Percentiles rank a stretch among this genome's conserved stretches.
These are phyloP conservation scores for Anagrus nilaparvatae DNA, from an alignment of 1,140 invertebrate genomes.

Conservation along the genomic window DNA sequence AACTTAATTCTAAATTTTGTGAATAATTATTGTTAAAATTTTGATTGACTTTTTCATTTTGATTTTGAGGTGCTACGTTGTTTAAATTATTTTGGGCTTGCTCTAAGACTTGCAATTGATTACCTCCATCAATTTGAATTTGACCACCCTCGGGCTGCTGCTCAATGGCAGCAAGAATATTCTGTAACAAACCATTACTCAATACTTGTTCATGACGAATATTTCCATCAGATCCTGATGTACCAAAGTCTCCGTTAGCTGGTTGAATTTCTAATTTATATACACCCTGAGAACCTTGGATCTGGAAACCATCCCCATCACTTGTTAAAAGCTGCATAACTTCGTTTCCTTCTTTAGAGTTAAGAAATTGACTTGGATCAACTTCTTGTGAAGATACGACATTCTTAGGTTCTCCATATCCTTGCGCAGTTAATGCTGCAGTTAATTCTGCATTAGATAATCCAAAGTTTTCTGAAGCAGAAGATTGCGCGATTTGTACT, in stretches of 20 bases:
- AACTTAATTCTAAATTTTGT: too few species aligned
- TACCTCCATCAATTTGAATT: slow-evolving; percentile 26
- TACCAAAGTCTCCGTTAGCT: slow-evolving; percentile 37
- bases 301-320: slow-evolving; percentile 45
- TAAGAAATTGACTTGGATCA: slow-evolving; percentile 30
- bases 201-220: slow-evolving; percentile 60
- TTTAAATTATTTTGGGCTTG: too few species aligned
- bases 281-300: slow-evolving; percentile 50
- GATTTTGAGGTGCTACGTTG: slow-evolving; percentile 11
- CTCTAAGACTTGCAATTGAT: slow-evolving; percentile 22
- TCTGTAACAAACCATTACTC: slow-evolving; percentile 65
- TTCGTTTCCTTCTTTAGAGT: slow-evolving; percentile 26
- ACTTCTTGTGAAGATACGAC: slow-evolving; percentile 19
- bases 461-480: slow-evolving; percentile 20
- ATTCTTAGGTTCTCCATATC: slow-evolving; percentile 24
- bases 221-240: slow-evolving; percentile 38
- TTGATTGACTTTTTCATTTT: too few species aligned
- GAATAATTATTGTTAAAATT: too few species aligned
- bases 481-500: background rate
- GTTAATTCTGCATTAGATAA: slow-evolving; percentile 23
- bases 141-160: slow-evolving; percentile 39
- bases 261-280: slow-evolving; percentile 67
- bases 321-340: slow-evolving; percentile 24
- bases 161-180: slow-evolving; percentile 64
- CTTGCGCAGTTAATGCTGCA: slow-evolving; percentile 23